Evolutionary conservation across 2,113 vertebrate species (phyloP), one percentile per base, ranked within the genome.

Genomic region (Callorhinus ursinus): DNA sequence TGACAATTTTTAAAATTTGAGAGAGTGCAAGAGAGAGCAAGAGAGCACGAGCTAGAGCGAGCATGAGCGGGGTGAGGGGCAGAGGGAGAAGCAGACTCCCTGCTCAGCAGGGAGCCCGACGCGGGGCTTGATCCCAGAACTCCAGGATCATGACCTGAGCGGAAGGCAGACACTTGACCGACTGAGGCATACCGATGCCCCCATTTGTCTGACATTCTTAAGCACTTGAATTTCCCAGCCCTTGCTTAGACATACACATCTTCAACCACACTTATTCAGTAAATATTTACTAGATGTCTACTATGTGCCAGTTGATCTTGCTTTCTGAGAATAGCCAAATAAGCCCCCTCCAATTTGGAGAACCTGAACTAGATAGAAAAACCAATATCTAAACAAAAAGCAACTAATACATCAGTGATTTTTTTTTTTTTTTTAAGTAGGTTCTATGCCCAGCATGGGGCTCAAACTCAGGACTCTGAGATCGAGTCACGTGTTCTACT

Each of bases 351-450:
- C 8, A 67, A 80, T n/a, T 51, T 90, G 71, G n/a, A 96, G 61
- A 92, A 81, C n/a, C 15, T 96, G 39, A 69, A 61, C 13, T 86
- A 63, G 61, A 24, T 28, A 83, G 33, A 93, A 87, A 90, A 95
- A 89, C 1, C 67, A 77, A 4, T 33, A 42, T 55, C 55, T 61
- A 69, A 22, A 22, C 3, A 55, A n/a, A 57, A 89, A 42, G 16
- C 7, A 84, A 90, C 10, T 14, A 74, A 53, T 5, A 69, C 24
- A 36, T 49, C 39, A 72, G 21, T n/a, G 26, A 22, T 61, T n/a
- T 7, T n/a, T 26, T 26, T 26, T 74, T 3, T 42, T 24, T 42
- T 74, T 74, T 74, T 42, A 74, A 42, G n/a, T 72, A 39, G 12
- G 39, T 39, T 72, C 36, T 21, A 42, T 42, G 21, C 22, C 36